Conservation (phyloP, 1,140 invertebrate genomes). For the Drosophila ohnishii region DNA sequence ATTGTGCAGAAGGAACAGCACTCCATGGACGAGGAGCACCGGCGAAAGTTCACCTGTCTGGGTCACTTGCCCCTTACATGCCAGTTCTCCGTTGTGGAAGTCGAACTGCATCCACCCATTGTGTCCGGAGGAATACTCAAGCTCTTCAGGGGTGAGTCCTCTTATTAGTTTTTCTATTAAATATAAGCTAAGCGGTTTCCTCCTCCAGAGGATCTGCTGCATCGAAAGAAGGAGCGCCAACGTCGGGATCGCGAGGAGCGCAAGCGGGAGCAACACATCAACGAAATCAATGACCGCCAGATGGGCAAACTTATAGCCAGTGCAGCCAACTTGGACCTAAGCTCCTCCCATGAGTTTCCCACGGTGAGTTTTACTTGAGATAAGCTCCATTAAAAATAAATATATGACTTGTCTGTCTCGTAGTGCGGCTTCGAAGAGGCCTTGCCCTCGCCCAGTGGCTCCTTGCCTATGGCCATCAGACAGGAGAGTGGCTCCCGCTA, state of each 20-base stretch:
- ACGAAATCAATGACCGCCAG: conserved; percentile 88
- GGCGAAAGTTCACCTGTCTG: conserved; percentile 91
- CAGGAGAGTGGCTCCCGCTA: conserved; percentile 28
- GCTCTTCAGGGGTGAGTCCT: conserved; percentile 86
- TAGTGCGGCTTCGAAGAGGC: conserved; percentile 81
- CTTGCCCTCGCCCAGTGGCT: conserved; percentile 51
- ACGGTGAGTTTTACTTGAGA: conserved; percentile 53
- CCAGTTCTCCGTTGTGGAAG: conserved; percentile 94
- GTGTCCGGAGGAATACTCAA: conserved; percentile 87
- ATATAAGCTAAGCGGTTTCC: background rate
- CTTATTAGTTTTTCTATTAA: background rate
- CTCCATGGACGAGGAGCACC: conserved; percentile 92
- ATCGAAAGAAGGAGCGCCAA: conserved; percentile 86
- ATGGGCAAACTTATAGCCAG: conserved; percentile 86
- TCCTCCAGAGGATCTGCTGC: conserved; percentile 86
- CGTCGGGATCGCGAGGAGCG: conserved; percentile 88
- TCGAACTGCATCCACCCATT: conserved; percentile 89
- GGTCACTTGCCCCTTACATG: conserved; percentile 95
- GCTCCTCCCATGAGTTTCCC: conserved; percentile 88
- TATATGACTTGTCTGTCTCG: background rate
- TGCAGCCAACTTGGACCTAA: conserved; percentile 85
- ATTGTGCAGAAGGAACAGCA: conserved; percentile 93
- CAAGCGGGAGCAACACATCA: conserved; percentile 88
- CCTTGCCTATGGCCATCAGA: conserved; percentile 34
- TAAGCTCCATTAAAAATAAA: no score